These are phyloP conservation scores for Pachydiplax longipennis DNA, from an alignment of 2,888 invertebrate genomes.

Conservation along the genomic window DNA sequence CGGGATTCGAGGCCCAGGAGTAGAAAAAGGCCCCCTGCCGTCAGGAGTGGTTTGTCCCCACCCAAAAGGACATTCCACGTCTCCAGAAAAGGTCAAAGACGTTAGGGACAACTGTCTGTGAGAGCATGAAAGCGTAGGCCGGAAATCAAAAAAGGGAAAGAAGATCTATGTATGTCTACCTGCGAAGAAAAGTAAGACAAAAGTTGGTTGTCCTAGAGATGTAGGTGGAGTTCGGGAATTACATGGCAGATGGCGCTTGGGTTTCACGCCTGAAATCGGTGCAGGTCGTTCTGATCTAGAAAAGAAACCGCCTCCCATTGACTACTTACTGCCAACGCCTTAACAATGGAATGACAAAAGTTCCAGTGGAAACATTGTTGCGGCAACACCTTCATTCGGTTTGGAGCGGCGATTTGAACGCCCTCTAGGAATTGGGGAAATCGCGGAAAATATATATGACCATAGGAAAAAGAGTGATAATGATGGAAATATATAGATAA, in stretches of 20 bases:
- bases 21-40: too few species aligned
- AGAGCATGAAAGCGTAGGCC: background rate
- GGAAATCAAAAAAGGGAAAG: background rate
- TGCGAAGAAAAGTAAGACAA: background rate
- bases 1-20: too few species aligned
- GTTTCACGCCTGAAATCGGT: conserved; percentile 8
- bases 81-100: background rate
- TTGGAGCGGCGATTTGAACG: too few species aligned
- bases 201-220: background rate
- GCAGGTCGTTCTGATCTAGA: background rate
- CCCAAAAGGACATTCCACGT: background rate
- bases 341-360: background rate
- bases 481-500: too few species aligned
- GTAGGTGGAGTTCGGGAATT: background rate
- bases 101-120: background rate
- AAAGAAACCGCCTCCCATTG: background rate
- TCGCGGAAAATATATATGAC: too few species aligned
- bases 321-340: background rate
- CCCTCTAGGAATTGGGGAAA: too few species aligned
- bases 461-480: too few species aligned
- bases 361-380: too few species aligned
- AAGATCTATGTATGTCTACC: background rate
- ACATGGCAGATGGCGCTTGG: conserved; percentile 4
- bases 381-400: too few species aligned
- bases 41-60: background rate